Conservation (phyloP, 2,113 vertebrate species). For the Daubentonia madagascariensis region DNA sequence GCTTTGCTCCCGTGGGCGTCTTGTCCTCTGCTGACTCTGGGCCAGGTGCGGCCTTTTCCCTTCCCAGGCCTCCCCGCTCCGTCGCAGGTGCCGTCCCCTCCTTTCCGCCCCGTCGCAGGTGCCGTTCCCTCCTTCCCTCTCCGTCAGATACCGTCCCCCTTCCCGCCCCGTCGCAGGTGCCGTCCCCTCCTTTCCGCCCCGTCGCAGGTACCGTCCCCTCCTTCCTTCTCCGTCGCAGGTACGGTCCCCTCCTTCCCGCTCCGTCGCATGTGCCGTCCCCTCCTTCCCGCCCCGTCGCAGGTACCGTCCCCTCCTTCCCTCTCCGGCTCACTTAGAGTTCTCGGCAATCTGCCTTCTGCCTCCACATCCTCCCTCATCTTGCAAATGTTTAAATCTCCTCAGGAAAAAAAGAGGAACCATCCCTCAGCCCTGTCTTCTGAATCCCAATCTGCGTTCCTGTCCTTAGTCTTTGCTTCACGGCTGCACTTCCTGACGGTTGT, state of each 20-base stretch:
- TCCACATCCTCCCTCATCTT: background rate
- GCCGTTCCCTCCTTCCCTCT: rapidly evolving
- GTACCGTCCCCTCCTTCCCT: rapidly evolving
- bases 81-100: rapidly evolving
- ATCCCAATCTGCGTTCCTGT: rapidly evolving
- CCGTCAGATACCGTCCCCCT: no score
- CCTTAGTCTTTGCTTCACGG: rapidly evolving
- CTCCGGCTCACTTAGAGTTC: rapidly evolving
- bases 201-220: rapidly evolving
- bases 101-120: no score
- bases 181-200: rapidly evolving
- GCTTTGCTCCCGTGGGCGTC: background rate
- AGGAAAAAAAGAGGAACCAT: background rate
- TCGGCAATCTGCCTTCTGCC: rapidly evolving
- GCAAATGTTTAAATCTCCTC: no score
- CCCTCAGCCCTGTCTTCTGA: background rate
- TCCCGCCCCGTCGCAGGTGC: rapidly evolving
- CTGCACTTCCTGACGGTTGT: no score
- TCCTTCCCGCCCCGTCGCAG: background rate
- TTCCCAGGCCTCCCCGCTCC: background rate
- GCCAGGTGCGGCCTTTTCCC: no score
- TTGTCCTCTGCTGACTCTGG: background rate
- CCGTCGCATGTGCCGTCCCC: rapidly evolving
- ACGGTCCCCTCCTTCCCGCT: rapidly evolving
- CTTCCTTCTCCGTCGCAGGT: background rate